Evolutionary conservation across 2,113 vertebrate genomes (phyloP).

Genomic region (Perognathus longimembris): DNA sequence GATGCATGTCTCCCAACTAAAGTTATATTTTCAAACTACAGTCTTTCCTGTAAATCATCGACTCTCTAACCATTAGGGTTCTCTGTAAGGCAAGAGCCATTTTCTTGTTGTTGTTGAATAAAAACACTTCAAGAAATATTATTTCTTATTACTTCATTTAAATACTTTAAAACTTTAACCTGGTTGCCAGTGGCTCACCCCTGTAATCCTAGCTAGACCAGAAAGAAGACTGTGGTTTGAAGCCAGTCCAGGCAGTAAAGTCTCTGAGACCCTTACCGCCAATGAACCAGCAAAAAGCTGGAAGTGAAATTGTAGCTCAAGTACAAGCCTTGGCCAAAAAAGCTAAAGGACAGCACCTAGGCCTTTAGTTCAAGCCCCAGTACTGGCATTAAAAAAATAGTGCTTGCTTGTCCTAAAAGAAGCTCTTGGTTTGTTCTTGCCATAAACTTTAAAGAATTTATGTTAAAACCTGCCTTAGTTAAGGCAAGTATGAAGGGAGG

Average conservation of each 20-base stretch:
- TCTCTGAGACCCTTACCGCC: too few species aligned
- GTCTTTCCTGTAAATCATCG: background rate
- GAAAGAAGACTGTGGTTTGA: too few species aligned
- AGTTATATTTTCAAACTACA: background rate
- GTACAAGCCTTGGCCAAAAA: too few species aligned
- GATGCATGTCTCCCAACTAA: constrained; percentile 27
- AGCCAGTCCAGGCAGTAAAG: too few species aligned
- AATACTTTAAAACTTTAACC: background rate
- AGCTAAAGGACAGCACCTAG: too few species aligned
- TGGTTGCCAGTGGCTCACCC: too few species aligned
- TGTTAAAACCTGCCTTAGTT: background rate
- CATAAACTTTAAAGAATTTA: background rate
- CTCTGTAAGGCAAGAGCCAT: background rate
- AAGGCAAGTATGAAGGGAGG: background rate
- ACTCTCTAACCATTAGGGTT: background rate
- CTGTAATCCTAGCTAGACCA: too few species aligned
- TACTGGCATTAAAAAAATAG: background rate
- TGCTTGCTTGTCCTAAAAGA: background rate
- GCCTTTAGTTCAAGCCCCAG: too few species aligned
- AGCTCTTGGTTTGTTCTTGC: constrained; percentile 13
- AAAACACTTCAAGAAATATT: background rate
- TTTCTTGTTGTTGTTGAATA: background rate
- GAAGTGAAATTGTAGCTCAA: too few species aligned
- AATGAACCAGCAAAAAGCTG: too few species aligned
- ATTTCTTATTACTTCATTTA: constrained; percentile 1